Percentiles rank a stretch among this genome's conserved stretches.
These are phyloP conservation scores for Phengaris alcon DNA, from an alignment of 2,888 invertebrate genomes.

Conservation along the genomic window DNA sequence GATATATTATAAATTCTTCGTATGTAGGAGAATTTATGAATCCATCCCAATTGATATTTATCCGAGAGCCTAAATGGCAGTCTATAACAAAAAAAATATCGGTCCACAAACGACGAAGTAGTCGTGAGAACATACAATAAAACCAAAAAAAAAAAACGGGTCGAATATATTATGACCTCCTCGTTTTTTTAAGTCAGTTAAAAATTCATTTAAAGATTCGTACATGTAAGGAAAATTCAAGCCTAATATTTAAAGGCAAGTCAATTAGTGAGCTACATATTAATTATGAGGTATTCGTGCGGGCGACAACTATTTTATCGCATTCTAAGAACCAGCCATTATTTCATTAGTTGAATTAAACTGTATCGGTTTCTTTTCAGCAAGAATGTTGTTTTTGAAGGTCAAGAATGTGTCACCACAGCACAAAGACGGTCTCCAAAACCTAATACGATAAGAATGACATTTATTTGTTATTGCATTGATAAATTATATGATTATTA, in stretches of 20 bases:
- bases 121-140: too few relatives aligned
- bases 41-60: neutral
- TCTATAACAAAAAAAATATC: too few relatives aligned
- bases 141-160: too few relatives aligned
- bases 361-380: slow-evolving; percentile 3
- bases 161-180: too few relatives aligned
- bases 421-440: neutral
- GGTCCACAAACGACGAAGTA: too few relatives aligned
- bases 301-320: neutral
- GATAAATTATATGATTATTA: too few relatives aligned
- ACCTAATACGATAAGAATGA: neutral
- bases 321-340: neutral
- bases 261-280: neutral
- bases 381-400: neutral
- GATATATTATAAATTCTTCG: too few relatives aligned
- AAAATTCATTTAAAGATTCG: neutral
- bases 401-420: neutral
- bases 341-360: slow-evolving; percentile 6
- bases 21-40: too few relatives aligned
- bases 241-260: neutral
- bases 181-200: neutral
- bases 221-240: neutral
- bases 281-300: neutral
- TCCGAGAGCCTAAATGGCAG: neutral
- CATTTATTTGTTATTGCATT: neutral